A percentile compares a stretch with the other conserved stretches of the same genome.
Conservation (phyloP, 2,797 vertebrate species). For the Gambusia yucatana region DNA sequence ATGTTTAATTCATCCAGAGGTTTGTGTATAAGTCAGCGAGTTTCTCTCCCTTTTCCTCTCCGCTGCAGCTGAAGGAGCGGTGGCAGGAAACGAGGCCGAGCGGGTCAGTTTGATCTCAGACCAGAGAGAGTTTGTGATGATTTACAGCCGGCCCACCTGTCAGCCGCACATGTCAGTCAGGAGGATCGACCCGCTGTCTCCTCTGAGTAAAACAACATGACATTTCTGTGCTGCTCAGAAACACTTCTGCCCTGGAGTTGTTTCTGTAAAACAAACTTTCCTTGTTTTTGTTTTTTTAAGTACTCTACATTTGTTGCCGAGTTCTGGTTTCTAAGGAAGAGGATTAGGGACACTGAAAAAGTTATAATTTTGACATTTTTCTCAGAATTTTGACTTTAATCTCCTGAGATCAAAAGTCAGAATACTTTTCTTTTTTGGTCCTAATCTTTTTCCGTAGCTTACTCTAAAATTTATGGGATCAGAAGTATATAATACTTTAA, state of each 20-base stretch:
- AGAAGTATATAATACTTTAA: conserved; percentile 8
- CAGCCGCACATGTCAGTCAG: conserved; percentile 27
- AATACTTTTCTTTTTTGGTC: no score
- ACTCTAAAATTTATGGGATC: background rate
- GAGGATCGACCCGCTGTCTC: conserved; percentile 12
- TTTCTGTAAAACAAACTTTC: conserved; percentile 20
- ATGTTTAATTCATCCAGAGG: conserved; percentile 67
- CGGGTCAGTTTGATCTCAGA: conserved; percentile 37
- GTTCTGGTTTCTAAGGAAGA: conserved; percentile 12
- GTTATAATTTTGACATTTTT: no score
- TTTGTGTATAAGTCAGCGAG: conserved; percentile 44
- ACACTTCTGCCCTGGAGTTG: conserved; percentile 18
- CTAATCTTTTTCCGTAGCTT: no score
- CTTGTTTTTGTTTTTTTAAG: background rate
- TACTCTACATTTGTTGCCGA: background rate
- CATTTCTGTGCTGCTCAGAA: conserved; percentile 23
- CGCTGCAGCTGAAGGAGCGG: conserved; percentile 3
- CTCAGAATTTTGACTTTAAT: no score
- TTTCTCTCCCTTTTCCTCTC: conserved; percentile 43
- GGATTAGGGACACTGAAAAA: no score
- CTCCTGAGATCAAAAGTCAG: no score
- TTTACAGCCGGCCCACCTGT: conserved; percentile 23
- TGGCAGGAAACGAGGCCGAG: conserved; percentile 24
- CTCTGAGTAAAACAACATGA: conserved; percentile 10
- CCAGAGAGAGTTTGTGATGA: conserved; percentile 13